Base-by-base conservation (phyloP, 2,888 invertebrate species). In the Dicranocentrus wangi region DNA sequence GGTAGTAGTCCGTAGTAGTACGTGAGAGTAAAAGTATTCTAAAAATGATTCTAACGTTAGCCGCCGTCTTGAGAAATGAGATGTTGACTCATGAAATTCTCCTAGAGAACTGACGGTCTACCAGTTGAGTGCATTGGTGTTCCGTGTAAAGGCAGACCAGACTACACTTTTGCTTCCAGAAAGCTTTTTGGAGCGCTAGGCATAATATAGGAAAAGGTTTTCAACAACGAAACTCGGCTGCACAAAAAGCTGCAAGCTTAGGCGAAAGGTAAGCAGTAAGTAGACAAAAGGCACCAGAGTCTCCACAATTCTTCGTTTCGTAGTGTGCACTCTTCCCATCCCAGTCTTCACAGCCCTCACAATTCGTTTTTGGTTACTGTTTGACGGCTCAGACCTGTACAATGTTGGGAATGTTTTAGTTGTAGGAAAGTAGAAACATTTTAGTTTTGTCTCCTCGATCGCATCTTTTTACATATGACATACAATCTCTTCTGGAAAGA, bases 1-100 rank as follows among this genome's bases (percentile, higher is more conserved):
- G n/a, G n/a, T n/a, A n/a, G n/a, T n/a, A n/a, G n/a, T n/a, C n/a
- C n/a, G n/a, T n/a, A n/a, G n/a, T n/a, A n/a, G n/a, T 5, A 47
- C 5, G 47, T 47, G 47, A 60, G 32, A 32, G 60, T 63, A 63
- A 63, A 63, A 63, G 63, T 42, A 7, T 10, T 13, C 39, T 21
- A 63, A 7, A 63, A 2, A 63, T 8, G 23, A 42, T n/a, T n/a
- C n/a, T n/a, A n/a, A n/a, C n/a, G 19, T 32, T 28, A n/a, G 5
- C 13, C n/a, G 60, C 5, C 10, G 25, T 2, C 1, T 60, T 63
- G 72, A 53, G 53, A 53, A 39, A 60, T 60, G 60, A 55, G 73
- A 53, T 75, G 73, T 75, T 65, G 55, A 55, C 73, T 75, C 73
- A 75, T 39, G 73, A 65, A 75, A 75, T 75, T 75, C 73, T 75